Percentiles rank a stretch among this genome's conserved stretches.
Evolutionary conservation across 2,888 invertebrate species (phyloP).

Genomic region (Gastracanthus pulcherrimus): DNA sequence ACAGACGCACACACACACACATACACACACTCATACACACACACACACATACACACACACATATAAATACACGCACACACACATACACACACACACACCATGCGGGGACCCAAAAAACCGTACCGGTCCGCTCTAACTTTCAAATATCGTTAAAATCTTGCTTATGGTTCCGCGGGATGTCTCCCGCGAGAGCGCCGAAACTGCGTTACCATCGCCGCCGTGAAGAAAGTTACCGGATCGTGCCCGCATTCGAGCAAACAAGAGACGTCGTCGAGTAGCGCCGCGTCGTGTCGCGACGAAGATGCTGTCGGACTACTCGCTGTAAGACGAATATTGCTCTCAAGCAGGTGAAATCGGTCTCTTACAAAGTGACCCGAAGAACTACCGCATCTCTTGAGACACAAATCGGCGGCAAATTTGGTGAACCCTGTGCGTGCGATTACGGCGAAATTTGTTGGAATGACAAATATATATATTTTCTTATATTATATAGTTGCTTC

Average conservation of each 20-base stretch:
- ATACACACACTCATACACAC: too few species aligned
- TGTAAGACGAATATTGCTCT: constrained; percentile 9
- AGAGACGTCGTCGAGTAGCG: neutral
- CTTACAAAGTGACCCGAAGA: neutral
- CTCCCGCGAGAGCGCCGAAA: neutral
- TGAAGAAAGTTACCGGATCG: neutral
- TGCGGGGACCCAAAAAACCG: neutral
- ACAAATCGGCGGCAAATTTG: too few species aligned
- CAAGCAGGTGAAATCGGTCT: constrained; percentile 44
- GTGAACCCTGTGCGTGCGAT: too few species aligned
- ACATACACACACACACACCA: too few species aligned
- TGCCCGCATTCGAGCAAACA: neutral
- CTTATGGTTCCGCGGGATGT: neutral
- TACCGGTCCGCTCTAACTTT: constrained; percentile 29
- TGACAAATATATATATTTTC: too few species aligned
- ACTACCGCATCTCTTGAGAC: neutral
- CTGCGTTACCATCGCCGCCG: neutral
- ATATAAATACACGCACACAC: neutral
- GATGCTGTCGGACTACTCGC: neutral
- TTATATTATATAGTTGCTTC: too few species aligned
- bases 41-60: too few species aligned
- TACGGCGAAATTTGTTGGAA: too few species aligned
- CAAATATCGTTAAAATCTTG: constrained; percentile 41
- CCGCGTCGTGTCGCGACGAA: too few species aligned
- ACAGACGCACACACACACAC: too few species aligned